Percentiles rank a stretch among this genome's conserved stretches.
Conservation (phyloP, 1,140 invertebrate genomes). For the Neodiprion lecontei region DNA sequence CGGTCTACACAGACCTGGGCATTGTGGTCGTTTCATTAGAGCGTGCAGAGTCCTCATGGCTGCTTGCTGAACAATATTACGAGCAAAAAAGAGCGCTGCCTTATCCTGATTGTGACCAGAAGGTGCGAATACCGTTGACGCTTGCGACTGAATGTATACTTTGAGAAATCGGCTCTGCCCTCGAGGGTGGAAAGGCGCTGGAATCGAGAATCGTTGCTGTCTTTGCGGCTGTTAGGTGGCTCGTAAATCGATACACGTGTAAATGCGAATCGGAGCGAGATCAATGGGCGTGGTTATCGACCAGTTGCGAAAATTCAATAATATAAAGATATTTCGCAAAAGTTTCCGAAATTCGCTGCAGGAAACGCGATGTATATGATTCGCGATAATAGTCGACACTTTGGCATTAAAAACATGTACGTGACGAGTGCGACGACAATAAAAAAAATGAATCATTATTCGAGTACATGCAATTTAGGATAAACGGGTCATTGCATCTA, state of each 20-base stretch:
- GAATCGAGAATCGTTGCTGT: background rate
- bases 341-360: too few species aligned
- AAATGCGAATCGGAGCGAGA: background rate
- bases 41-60: background rate
- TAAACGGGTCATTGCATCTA: too few species aligned
- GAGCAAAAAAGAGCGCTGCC: background rate
- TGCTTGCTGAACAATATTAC: background rate
- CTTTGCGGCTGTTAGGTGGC: background rate
- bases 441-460: too few species aligned
- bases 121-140: background rate
- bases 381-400: too few species aligned
- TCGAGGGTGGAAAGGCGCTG: background rate
- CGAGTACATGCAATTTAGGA: too few species aligned
- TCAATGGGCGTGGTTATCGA: too few species aligned
- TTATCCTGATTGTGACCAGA: background rate
- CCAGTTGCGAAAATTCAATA: too few species aligned
- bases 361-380: too few species aligned
- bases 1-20: background rate
- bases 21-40: constrained; percentile 1
- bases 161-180: background rate
- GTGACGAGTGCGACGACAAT: too few species aligned
- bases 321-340: too few species aligned
- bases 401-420: too few species aligned
- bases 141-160: background rate
- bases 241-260: background rate